phyloP scores from a whole-genome alignment of 2,888 invertebrate species.

The Mechanitis mazaeus region DNA sequence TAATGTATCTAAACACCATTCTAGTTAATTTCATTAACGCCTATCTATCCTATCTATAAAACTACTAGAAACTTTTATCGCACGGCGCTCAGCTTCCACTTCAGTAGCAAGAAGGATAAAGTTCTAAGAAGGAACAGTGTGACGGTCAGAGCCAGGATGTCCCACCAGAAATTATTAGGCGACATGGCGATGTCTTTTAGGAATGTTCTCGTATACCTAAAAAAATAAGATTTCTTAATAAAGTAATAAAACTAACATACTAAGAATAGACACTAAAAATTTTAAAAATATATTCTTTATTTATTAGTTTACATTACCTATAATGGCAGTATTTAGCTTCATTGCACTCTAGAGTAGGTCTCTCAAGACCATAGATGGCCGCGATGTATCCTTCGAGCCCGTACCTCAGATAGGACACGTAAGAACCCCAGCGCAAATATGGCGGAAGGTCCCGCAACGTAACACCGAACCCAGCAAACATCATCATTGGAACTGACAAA shows the following conservation, averaged over 20 bases:
- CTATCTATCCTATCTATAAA: neutral
- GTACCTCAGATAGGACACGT: conserved; percentile 93
- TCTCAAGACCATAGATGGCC: conserved; percentile 88
- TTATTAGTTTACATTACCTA: conserved; percentile 53
- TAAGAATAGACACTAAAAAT: neutral
- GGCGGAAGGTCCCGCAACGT: conserved; percentile 89
- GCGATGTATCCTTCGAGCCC: conserved; percentile 91
- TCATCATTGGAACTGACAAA: conserved; percentile 94
- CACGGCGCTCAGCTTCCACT: conserved; percentile 83
- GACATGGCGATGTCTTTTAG: conserved; percentile 87
- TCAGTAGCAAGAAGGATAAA: conserved; percentile 83
- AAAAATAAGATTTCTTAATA: neutral
- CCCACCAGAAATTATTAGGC: conserved; percentile 89
- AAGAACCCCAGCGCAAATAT: conserved; percentile 94
- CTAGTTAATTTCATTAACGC: neutral
- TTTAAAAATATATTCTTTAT: neutral
- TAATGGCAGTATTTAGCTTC: conserved; percentile 88
- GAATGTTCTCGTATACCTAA: conserved; percentile 86
- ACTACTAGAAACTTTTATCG: conserved; percentile 63
- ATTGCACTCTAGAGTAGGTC: conserved; percentile 86
- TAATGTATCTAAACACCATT: neutral
- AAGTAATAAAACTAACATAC: too few species aligned
- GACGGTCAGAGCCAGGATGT: conserved; percentile 82
- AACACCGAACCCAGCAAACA: conserved; percentile 98
- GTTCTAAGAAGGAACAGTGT: conserved; percentile 82